Evolutionary conservation across 2,113 vertebrate species (phyloP).

Genomic region (cat (Felis catus)): F.catus_Fca126_mat1.0 CM031419.1:29886001-29886500

Average conservation of each 20-base stretch:
- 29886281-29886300: background rate
- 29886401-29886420: background rate
- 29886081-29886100: background rate
- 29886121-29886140: background rate
- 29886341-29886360: background rate
- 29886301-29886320: background rate
- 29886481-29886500: background rate
- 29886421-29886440: background rate
- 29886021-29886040: too few relatives aligned
- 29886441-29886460: background rate
- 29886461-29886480: background rate
- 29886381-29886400: background rate
- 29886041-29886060: too few relatives aligned
- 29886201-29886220: background rate
- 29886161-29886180: background rate
- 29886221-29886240: background rate
- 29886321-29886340: background rate
- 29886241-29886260: background rate
- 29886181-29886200: background rate
- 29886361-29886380: background rate
- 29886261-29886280: background rate
- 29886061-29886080: background rate
- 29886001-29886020: too few relatives aligned
- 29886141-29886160: background rate
- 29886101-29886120: background rate